Evolutionary conservation across 2,888 invertebrate genomes (phyloP).

Genomic region (Lysandra bellargus): DNA sequence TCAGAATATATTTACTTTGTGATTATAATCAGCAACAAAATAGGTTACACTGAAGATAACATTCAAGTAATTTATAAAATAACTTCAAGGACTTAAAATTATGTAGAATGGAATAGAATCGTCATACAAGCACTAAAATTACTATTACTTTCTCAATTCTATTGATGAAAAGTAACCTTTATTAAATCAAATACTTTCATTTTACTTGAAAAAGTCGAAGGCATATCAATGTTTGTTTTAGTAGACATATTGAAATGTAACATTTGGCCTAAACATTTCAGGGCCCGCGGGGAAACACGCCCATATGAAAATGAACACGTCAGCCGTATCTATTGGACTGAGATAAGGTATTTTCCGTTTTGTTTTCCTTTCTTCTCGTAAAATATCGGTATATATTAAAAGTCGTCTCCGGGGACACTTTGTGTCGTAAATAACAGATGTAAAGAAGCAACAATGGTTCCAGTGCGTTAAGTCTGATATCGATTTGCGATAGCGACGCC

Average conservation of each 20-base stretch:
- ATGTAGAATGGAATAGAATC: no score
- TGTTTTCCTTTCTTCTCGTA: neutral
- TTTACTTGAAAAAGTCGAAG: constrained; percentile 33
- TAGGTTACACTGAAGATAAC: neutral
- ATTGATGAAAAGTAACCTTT: neutral
- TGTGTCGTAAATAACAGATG: constrained; percentile 26
- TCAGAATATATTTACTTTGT: constrained; percentile 33
- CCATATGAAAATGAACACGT: constrained; percentile 48
- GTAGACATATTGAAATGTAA: constrained; percentile 74
- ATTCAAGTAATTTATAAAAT: no score
- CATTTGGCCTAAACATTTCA: constrained; percentile 67
- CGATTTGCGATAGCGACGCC: constrained; percentile 24
- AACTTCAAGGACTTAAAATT: no score
- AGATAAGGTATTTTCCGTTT: constrained; percentile 46
- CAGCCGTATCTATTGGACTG: constrained; percentile 45
- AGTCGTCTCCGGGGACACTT: constrained; percentile 8
- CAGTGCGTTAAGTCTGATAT: constrained; percentile 22
- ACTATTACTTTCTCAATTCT: no score
- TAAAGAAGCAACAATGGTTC: constrained; percentile 15
- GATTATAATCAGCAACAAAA: neutral
- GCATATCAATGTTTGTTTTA: constrained; percentile 60
- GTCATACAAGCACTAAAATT: no score
- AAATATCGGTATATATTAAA: constrained; percentile 28
- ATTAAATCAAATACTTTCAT: neutral
- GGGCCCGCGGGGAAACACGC: constrained; percentile 53